Conservation (phyloP, 1,140 invertebrate genomes). For the Coelopa frigida region DNA sequence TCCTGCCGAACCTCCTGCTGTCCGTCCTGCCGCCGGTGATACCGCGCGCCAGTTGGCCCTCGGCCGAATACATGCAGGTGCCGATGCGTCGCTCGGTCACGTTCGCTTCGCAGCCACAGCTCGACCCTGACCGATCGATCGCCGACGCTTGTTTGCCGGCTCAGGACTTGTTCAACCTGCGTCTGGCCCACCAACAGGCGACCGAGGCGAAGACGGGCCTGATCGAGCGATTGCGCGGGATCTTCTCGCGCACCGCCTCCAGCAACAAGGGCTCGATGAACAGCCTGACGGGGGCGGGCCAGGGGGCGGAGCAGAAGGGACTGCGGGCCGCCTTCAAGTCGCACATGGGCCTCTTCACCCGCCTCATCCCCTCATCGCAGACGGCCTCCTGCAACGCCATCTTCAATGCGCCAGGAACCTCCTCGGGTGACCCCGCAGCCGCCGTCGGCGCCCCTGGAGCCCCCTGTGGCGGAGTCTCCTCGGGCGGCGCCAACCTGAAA, state of each 20-base stretch:
- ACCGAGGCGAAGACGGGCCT: constrained; percentile 50
- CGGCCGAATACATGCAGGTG: constrained; percentile 52
- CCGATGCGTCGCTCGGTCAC: constrained; percentile 50
- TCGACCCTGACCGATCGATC: constrained; percentile 51
- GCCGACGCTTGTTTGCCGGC: constrained; percentile 41
- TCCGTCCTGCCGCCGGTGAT: constrained; percentile 66
- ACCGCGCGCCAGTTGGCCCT: constrained; percentile 67
- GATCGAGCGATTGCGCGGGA: constrained; percentile 46
- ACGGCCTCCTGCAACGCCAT: constrained; percentile 54
- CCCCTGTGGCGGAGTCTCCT: neutral
- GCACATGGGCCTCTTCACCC: constrained; percentile 64
- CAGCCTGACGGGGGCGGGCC: constrained; percentile 54
- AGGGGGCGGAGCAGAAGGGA: constrained; percentile 49
- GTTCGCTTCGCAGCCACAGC: constrained; percentile 62
- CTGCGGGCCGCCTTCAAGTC: constrained; percentile 61
- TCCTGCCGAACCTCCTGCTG: constrained; percentile 59
- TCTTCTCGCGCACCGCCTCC: constrained; percentile 35
- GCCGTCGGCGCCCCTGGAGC: constrained; percentile 32
- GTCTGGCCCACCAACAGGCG: constrained; percentile 48
- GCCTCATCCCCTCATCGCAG: constrained; percentile 57
- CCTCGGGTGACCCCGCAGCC: constrained; percentile 1
- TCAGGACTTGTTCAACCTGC: constrained; percentile 52
- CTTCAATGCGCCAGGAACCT: constrained; percentile 39
- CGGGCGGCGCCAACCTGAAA: constrained; percentile 33
- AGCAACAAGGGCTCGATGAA: constrained; percentile 48